A percentile compares a stretch with the other conserved stretches of the same genome.
These are phyloP conservation scores for Pyrrhia umbra DNA, from an alignment of 2,888 invertebrate genomes.

Conservation along the genomic window DNA sequence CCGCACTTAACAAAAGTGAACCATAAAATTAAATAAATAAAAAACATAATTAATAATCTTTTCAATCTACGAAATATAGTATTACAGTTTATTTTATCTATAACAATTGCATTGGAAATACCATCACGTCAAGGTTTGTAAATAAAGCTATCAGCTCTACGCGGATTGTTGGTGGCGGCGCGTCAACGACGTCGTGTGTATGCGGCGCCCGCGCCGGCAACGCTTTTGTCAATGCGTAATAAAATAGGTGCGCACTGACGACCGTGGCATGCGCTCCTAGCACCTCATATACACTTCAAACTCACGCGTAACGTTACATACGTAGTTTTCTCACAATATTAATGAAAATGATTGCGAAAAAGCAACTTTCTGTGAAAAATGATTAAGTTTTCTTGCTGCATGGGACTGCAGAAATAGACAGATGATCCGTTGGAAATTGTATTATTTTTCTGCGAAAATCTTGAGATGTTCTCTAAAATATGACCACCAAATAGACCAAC, in stretches of 20 bases:
- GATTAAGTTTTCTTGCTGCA: background rate
- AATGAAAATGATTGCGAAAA: constrained; percentile 12
- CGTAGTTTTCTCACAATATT: constrained; percentile 6
- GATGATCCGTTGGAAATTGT: background rate
- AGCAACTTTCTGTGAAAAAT: background rate
- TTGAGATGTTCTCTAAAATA: background rate
- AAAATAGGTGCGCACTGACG: constrained; percentile 61
- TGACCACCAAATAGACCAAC: background rate
- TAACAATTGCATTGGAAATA: constrained; percentile 46
- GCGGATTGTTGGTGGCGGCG: constrained; percentile 56
- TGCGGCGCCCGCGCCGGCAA: constrained; percentile 71
- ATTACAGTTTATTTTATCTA: constrained; percentile 26
- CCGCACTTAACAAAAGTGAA: too few relatives aligned
- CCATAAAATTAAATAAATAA: too few relatives aligned
- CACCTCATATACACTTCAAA: constrained; percentile 36
- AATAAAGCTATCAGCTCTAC: constrained; percentile 63
- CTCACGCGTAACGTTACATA: constrained; percentile 4
- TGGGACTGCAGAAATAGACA: background rate
- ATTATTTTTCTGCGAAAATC: background rate
- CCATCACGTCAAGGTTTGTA: constrained; percentile 60
- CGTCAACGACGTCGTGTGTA: constrained; percentile 83
- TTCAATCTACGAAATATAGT: background rate
- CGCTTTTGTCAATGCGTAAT: constrained; percentile 81
- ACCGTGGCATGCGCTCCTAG: constrained; percentile 59
- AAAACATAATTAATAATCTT: too few relatives aligned